Percentiles rank a stretch among this genome's conserved stretches.
phyloP scores from a whole-genome alignment of 2,888 invertebrate species.

The Erannis defoliaria region DNA sequence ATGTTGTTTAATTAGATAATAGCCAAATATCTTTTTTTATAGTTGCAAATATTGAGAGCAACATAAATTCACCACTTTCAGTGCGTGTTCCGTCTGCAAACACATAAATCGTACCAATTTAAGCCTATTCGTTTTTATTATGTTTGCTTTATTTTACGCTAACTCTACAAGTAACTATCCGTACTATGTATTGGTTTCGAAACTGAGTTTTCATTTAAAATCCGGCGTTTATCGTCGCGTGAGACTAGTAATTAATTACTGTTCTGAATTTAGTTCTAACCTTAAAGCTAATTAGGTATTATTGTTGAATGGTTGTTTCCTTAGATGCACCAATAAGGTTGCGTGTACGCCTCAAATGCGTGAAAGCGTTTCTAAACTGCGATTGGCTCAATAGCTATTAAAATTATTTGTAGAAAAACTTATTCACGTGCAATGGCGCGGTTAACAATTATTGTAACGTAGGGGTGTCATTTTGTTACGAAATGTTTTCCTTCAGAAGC shows the following conservation, averaged over 20 bases:
- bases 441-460: constrained; percentile 7
- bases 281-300: neutral
- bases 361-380: constrained; percentile 11
- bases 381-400: constrained; percentile 3
- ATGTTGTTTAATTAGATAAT: too few relatives aligned
- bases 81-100: too few relatives aligned
- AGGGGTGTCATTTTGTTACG: constrained; percentile 13
- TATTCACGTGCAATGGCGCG: constrained; percentile 6
- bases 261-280: constrained; percentile 6
- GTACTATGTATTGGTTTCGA: too few relatives aligned
- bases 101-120: too few relatives aligned
- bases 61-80: too few relatives aligned
- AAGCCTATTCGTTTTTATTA: neutral
- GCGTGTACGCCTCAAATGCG: constrained; percentile 17
- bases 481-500: too few relatives aligned
- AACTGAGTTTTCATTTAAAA: neutral
- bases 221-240: constrained; percentile 5
- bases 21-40: too few relatives aligned
- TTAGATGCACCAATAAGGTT: constrained; percentile 7
- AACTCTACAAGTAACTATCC: neutral
- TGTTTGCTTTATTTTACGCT: neutral
- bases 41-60: too few relatives aligned
- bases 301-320: neutral
- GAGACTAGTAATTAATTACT: neutral
- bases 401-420: constrained; percentile 14